Evolutionary conservation across 2,888 invertebrate genomes (phyloP), one percentile per base, ranked within the genome.

Genomic region (Callosobruchus maculatus): DNA sequence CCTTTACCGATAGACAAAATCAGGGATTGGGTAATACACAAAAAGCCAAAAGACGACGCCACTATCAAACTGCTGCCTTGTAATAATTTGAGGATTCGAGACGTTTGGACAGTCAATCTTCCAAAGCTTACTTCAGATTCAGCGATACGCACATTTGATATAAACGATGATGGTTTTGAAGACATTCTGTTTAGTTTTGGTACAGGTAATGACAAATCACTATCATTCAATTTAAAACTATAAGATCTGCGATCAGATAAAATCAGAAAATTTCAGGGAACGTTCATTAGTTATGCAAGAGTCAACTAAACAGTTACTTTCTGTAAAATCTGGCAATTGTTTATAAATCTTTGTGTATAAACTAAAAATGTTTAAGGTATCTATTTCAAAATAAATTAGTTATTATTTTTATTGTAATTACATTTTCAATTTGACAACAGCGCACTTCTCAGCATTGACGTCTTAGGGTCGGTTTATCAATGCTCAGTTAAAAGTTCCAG

Each of bases 101-200:
- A 91, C 77, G 88, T 93, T 3, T 95, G 95, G 95, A 89, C 90
- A 2, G 88, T 88, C 73, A 91, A 90, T 73, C 88, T 94, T 83
- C 92, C 94, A 0, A 91, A 92, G 82, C 87, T 94, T 71, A 90
- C 91, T 73, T 92, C 94, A 13, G 95, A 95, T 85, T 92, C 94
- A 73, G 92, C 94, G 0, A 88, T 95, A 77, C 88, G 93, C 78
- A 88, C 92, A 75, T 88, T 91, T 22, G 94, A 95, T 85, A 89
- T 94, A 0, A 93, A 95, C 86, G 87, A 88, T 2, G 95, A 95
- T 87, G 91, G 90, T 21, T 84, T 92, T 13, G 89, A 91, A 71
- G 95, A 95, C 86, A 88, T 94, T 22, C 89, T 95, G 73, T 89
- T 95, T 77, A 95, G 94, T 76, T 95, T 93, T 86, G 94, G 93